These are phyloP conservation scores for Bombus ignitus DNA, from an alignment of 1,140 invertebrate genomes.

Conservation along the genomic window DNA sequence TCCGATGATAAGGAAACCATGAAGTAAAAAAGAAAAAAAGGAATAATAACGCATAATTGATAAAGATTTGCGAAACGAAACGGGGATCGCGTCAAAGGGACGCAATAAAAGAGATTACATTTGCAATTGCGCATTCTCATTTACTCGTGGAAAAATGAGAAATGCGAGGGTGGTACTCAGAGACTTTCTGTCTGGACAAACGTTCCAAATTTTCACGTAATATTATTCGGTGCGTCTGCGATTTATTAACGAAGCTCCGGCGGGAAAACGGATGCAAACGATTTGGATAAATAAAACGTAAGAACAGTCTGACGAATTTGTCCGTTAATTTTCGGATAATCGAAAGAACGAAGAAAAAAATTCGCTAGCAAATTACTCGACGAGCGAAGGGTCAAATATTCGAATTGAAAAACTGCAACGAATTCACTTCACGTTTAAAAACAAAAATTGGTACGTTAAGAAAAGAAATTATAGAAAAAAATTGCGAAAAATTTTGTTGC, in stretches of 20 bases:
- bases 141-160: neutral
- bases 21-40: neutral
- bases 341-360: neutral
- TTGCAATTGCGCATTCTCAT: slow-evolving; percentile 6
- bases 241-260: neutral
- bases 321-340: neutral
- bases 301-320: neutral
- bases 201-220: slow-evolving; percentile 2
- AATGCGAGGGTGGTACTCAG: neutral
- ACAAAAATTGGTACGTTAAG: neutral
- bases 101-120: slow-evolving; percentile 36
- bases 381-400: neutral
- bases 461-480: neutral
- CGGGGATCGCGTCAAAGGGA: neutral
- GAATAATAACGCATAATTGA: neutral
- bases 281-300: neutral
- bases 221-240: neutral
- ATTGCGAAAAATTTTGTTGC: neutral
- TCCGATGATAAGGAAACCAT: neutral
- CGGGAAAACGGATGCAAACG: neutral
- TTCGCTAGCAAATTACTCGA: too few species aligned
- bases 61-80: slow-evolving; percentile 24
- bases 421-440: neutral
- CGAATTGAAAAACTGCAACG: neutral
- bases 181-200: neutral